Base-by-base conservation (phyloP, 2,113 vertebrate genomes). In the Tor tambroides region DNA sequence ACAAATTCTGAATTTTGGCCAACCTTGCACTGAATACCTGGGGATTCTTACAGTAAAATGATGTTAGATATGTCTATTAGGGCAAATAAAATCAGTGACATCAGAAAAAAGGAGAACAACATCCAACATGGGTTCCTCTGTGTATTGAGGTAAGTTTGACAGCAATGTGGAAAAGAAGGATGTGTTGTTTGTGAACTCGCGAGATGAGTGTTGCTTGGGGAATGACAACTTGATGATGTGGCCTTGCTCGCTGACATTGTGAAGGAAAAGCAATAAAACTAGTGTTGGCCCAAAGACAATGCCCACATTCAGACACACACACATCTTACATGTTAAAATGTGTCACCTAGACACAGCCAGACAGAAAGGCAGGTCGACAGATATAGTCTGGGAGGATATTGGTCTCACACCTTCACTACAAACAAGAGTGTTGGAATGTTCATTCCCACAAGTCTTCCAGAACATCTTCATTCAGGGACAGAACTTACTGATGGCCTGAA, bases 191-290 rank as follows among this genome's bases (percentile, higher is more conserved):
- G 80, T 83, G 41, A 83, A 83, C 43, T 51, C 1, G 28, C 49
- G 80, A 83, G 80, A 83, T 67, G 43, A 23, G 63, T 83, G 80
- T 51, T 83, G 80, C 43, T 83, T 83, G 63, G 80, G 63, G 63
- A 83, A 51, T 83, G 80, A 69, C 80, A 83, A 83, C 80, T 69
- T 51, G 80, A 83, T 83, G 63, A 69, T 83, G 43, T 80, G 78
- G 78, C 63, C 63, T 69, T 83, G 80, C 63, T 51, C 2, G 28
- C 41, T 71, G 80, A 49, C 63, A 71, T 65, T 69, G 80, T 83
- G 80, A 49, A 83, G 80, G 80, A 71, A 83, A 83, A 83, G 80
- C 80, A 83, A 71, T 83, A 83, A 83, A 83, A 69, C 63, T 32
- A 51, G 63, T 49, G 63, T 69, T 83, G 63, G 59, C 63, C 63